phyloP scores from a whole-genome alignment of 2,797 vertebrate genomes.

The Psittacula derbiana region DNA sequence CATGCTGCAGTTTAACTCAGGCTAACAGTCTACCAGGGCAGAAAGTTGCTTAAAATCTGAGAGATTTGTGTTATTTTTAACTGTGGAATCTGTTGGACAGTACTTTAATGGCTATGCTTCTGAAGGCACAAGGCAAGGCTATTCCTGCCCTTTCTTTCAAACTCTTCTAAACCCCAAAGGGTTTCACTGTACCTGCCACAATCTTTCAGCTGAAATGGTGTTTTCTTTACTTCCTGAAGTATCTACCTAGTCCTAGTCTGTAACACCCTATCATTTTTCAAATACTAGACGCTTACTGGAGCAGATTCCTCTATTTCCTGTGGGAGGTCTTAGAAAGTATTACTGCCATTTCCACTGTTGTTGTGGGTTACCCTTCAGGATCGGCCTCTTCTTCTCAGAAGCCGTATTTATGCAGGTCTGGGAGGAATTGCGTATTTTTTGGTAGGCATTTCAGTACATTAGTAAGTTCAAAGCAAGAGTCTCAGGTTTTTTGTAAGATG shows the following conservation, averaged over 20 bases:
- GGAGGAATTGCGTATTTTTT: accelerated
- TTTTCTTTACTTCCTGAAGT: background rate
- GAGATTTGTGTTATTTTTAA: constrained; percentile 2
- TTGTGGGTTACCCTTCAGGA: background rate
- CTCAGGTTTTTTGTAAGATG: background rate
- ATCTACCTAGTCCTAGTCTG: background rate
- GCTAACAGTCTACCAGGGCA: background rate
- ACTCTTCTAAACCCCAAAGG: background rate
- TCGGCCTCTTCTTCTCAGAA: background rate
- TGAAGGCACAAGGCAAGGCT: background rate
- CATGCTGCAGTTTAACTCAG: background rate
- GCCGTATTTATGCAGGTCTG: background rate
- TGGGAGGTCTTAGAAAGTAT: background rate
- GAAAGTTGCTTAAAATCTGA: background rate
- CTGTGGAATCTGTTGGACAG: background rate
- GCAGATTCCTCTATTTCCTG: background rate
- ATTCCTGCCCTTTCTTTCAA: background rate
- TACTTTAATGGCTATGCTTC: background rate
- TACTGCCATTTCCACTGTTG: background rate
- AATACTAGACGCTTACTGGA: background rate
- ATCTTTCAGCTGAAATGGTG: background rate
- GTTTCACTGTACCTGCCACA: background rate
- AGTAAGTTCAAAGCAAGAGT: background rate
- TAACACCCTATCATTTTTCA: background rate
- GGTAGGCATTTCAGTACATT: background rate